Evolutionary conservation across 2,888 invertebrate genomes (phyloP).

Genomic region (Stenodera caucasica): DNA sequence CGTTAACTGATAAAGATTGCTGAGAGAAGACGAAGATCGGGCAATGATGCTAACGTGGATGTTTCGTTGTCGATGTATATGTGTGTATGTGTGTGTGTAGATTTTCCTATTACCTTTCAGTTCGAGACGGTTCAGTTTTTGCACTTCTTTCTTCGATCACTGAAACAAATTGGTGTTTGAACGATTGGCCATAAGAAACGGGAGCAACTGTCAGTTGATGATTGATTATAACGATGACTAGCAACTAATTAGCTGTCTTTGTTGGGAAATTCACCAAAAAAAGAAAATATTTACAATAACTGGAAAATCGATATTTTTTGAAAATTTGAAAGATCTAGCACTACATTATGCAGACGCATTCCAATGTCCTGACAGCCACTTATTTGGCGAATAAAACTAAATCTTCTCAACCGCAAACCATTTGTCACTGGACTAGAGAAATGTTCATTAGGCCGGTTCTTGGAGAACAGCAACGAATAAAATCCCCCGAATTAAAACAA

Average conservation of each 20-base stretch:
- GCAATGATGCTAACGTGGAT: background rate
- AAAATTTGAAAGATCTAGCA: background rate
- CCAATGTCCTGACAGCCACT: constrained; percentile 18
- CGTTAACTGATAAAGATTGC: constrained; percentile 49
- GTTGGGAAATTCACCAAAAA: no score
- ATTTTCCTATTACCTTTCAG: constrained; percentile 7
- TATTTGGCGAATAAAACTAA: background rate
- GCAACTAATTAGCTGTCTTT: constrained; percentile 26
- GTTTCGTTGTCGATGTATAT: no score
- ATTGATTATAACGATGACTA: constrained; percentile 26
- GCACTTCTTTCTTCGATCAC: constrained; percentile 39
- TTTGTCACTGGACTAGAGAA: constrained; percentile 46
- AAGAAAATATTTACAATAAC: no score
- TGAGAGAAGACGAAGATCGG: constrained; percentile 20
- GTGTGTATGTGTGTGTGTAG: background rate
- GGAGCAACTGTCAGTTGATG: constrained; percentile 27
- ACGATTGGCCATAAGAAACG: constrained; percentile 23
- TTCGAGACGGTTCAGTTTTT: constrained; percentile 30
- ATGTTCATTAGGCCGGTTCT: constrained; percentile 45
- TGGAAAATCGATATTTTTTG: no score
- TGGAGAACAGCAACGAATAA: constrained; percentile 22
- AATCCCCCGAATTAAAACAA: constrained; percentile 1
- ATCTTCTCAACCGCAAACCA: constrained; percentile 25
- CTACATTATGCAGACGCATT: constrained; percentile 11
- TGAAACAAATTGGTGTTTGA: constrained; percentile 44